A percentile compares a stretch with the other conserved stretches of the same genome.
These are phyloP conservation scores for Andrena praecox DNA, from an alignment of 2,888 invertebrate genomes.

Conservation along the genomic window DNA sequence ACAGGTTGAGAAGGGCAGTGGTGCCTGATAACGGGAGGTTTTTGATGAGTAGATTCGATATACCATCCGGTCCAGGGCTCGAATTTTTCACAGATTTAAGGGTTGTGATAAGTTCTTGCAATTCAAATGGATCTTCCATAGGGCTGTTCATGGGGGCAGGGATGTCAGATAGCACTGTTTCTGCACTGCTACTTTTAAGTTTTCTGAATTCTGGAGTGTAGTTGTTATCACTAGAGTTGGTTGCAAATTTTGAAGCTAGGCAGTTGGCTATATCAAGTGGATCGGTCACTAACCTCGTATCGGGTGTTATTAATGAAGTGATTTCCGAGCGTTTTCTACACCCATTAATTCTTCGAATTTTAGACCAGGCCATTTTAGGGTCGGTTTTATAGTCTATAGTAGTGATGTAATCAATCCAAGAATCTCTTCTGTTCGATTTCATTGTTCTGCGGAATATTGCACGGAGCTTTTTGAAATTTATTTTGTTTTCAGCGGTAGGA, in stretches of 20 bases:
- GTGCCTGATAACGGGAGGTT: too few relatives aligned
- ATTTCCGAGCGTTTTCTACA: background rate
- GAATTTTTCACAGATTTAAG: too few relatives aligned
- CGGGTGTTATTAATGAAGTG: background rate
- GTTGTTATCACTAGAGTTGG: too few relatives aligned
- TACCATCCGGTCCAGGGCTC: too few relatives aligned
- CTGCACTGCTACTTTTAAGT: too few relatives aligned
- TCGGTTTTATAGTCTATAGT: background rate
- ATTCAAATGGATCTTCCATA: too few relatives aligned
- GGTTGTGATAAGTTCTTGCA: too few relatives aligned
- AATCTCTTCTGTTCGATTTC: background rate
- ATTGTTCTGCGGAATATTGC: background rate
- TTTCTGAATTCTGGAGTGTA: too few relatives aligned
- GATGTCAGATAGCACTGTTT: too few relatives aligned
- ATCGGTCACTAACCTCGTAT: background rate
- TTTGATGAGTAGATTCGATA: too few relatives aligned
- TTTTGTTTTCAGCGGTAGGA: background rate
- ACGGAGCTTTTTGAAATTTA: background rate
- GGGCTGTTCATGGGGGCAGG: too few relatives aligned
- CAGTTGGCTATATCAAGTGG: slow-evolving; percentile 1
- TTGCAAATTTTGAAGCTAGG: background rate
- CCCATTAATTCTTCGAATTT: background rate
- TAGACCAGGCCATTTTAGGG: background rate
- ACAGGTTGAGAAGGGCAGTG: too few relatives aligned
- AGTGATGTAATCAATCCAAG: background rate